Evolutionary conservation across 2,113 vertebrate species (phyloP).

Genomic region (Cebus imitator): DNA sequence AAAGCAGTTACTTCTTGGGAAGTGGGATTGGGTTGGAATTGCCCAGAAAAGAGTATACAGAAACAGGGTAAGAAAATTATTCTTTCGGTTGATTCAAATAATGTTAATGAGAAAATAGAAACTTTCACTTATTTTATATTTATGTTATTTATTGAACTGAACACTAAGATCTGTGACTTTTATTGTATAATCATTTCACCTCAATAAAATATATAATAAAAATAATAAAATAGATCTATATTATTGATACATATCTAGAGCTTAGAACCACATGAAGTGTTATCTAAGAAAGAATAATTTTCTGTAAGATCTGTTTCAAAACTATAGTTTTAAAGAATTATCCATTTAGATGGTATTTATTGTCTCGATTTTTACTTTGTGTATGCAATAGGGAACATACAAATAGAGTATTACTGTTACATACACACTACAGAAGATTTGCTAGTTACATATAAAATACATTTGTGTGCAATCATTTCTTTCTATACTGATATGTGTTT

Average conservation of each 20-base stretch:
- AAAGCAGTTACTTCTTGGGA: background rate
- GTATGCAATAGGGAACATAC: background rate
- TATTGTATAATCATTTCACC: background rate
- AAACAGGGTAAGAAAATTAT: background rate
- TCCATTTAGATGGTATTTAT: background rate
- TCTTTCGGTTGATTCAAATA: background rate
- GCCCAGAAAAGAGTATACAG: background rate
- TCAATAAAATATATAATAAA: background rate
- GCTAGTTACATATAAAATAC: background rate
- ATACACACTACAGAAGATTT: background rate
- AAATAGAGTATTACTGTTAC: background rate
- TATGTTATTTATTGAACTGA: background rate
- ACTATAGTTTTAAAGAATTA: background rate
- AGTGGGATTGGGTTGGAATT: background rate
- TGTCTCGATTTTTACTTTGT: background rate
- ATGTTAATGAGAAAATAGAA: background rate
- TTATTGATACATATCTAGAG: background rate
- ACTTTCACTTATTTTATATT: background rate
- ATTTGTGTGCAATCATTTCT: background rate
- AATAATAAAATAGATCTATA: background rate
- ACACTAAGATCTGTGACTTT: background rate
- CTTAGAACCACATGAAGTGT: background rate
- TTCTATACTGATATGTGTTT: background rate
- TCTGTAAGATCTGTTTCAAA: background rate
- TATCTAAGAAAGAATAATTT: background rate